Base-by-base conservation (phyloP, 2,113 vertebrate genomes). In the Phodopus roborovskii region DNA sequence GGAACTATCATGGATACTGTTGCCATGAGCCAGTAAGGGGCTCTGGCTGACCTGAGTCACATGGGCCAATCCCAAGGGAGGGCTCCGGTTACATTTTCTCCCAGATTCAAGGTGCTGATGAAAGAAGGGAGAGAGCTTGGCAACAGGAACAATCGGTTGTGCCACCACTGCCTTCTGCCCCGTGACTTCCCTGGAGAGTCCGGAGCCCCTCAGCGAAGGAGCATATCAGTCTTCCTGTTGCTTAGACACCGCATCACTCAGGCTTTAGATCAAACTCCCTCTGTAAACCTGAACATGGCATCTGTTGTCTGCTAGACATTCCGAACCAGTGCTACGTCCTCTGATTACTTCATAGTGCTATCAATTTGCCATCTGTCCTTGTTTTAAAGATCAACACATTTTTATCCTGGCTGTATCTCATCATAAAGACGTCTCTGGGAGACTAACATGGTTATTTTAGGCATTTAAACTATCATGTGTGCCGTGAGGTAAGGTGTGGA, bases 311-410 rank as follows among this genome's bases (percentile, higher is more conserved):
- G 84, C 68, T 71, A 36, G 79, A 53, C 7, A 2, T 85, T 86
- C 39, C 0, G 66, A 91, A 33, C 73, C 60, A 45, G 70, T 11
- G 17, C 50, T 78, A 16, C 66, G 62, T 91, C 91, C 89, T 56
- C 39, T n/a, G 81, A 86, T 56, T 88, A 26, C 19, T 39, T 53
- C 66, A 28, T 1, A 30, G 58, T 28, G 86, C 66, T 85, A 71
- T 71, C 93, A 53, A 17, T 71, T 87, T 90, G 91, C 93, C 91
- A 81, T 79, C 88, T 81, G 75, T 84, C 39, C 66, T 94, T 85
- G 12, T 77, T 90, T 90, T 48, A 87, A 88, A 95, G 88, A 96
- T 60, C 7, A 81, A 74, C 58, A 75, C 56, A 64, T 78, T 90
- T 79, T 81, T 39, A 73, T 64, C 64, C n/a, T 56, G 81, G 81